These are phyloP conservation scores for Dromius quadrimaculatus DNA, from an alignment of 2,888 invertebrate genomes.

Conservation along the genomic window DNA sequence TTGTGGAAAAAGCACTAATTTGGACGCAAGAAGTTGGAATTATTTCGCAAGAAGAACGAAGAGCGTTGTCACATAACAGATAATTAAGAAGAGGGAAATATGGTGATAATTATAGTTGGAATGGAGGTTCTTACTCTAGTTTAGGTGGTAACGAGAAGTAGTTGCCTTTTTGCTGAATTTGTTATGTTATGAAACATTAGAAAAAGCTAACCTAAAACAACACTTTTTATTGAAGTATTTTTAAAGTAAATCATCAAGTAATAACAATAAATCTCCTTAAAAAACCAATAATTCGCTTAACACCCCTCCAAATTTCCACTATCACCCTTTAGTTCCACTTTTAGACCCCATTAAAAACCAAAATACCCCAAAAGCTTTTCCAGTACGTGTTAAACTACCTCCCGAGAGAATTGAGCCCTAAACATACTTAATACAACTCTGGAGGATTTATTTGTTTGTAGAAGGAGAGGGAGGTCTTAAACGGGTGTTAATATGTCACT, in stretches of 20 bases:
- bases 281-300: slow-evolving; percentile 26
- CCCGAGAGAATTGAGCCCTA: slow-evolving; percentile 4
- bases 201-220: no score
- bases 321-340: slow-evolving; percentile 20
- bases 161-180: no score
- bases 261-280: slow-evolving; percentile 26
- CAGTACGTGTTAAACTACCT: slow-evolving; percentile 11
- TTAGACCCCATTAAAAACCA: slow-evolving; percentile 17
- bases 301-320: no score
- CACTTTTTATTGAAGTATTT: no score
- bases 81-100: slow-evolving; percentile 21
- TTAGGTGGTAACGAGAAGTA: background rate
- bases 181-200: no score
- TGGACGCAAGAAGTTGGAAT: background rate
- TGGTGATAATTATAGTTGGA: slow-evolving; percentile 22
- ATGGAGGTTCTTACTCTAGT: background rate
- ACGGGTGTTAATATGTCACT: slow-evolving; percentile 46
- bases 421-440: slow-evolving; percentile 34
- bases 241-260: background rate
- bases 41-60: no score
- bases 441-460: background rate
- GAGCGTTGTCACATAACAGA: background rate
- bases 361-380: slow-evolving; percentile 21
- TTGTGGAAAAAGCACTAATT: slow-evolving; percentile 10
- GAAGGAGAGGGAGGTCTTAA: slow-evolving; percentile 25